Percentiles rank a stretch among this genome's conserved stretches.
These are phyloP conservation scores for Babylonia areolata DNA, from an alignment of 1,140 invertebrate species.

Conservation along the genomic window DNA sequence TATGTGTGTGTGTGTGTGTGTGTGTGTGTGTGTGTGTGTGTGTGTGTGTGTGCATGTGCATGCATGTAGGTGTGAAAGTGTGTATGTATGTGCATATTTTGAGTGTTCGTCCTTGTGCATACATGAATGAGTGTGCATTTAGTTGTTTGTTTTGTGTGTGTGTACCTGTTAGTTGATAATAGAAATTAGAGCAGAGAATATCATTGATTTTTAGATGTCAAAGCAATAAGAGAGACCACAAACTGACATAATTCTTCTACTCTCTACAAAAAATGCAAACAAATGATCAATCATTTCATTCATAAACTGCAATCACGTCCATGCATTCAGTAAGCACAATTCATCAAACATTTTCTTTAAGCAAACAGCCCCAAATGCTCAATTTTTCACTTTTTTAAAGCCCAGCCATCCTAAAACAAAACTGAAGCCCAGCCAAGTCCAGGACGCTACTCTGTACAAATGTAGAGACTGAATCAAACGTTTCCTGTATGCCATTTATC, in stretches of 20 bases:
- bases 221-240: no score
- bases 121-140: not conserved
- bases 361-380: not conserved
- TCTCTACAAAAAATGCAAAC: not conserved
- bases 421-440: no score
- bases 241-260: no score
- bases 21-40: no score
- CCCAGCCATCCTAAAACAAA: not conserved
- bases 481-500: no score
- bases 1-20: no score
- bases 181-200: no score
- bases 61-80: not conserved
- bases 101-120: not conserved
- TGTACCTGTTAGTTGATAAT: not conserved
- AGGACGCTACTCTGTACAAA: no score
- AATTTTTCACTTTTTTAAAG: not conserved
- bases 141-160: constrained; percentile 13
- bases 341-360: not conserved
- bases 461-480: no score
- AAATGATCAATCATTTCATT: not conserved
- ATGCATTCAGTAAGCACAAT: not conserved
- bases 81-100: not conserved
- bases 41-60: no score
- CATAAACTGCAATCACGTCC: not conserved
- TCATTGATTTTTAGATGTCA: not conserved